Conservation (phyloP, 2,797 vertebrate genomes). For the Kryptopterus vitreolus region DNA sequence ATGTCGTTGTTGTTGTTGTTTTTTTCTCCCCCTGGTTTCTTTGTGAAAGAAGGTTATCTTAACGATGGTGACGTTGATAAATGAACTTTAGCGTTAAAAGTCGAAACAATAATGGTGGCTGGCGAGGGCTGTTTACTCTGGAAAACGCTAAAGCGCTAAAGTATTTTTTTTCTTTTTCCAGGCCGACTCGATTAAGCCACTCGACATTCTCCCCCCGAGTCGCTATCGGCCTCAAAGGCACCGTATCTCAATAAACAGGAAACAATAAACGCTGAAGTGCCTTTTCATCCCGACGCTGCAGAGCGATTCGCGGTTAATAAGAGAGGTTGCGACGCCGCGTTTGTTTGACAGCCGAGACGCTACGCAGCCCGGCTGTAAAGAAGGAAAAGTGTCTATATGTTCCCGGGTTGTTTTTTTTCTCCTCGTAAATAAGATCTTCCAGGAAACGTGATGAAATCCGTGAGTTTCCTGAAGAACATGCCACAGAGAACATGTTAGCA, state of each 20-base stretch:
- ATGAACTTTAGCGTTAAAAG: constrained; percentile 48
- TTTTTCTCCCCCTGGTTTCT: constrained; percentile 40
- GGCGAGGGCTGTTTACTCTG: constrained; percentile 54
- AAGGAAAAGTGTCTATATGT: constrained; percentile 14
- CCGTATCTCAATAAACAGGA: constrained; percentile 57
- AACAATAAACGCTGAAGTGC: constrained; percentile 52
- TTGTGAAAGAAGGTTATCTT: constrained; percentile 52
- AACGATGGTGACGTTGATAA: constrained; percentile 48
- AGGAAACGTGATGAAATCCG: constrained; percentile 19
- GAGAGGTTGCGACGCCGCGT: constrained; percentile 42
- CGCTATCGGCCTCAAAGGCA: constrained; percentile 48
- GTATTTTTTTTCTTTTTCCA: constrained; percentile 15
- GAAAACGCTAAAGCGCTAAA: constrained; percentile 23
- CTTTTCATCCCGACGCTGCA: constrained; percentile 42
- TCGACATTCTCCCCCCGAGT: constrained; percentile 49
- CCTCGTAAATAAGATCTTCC: constrained; percentile 10
- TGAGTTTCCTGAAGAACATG: constrained; percentile 1
- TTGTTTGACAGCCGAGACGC: constrained; percentile 43
- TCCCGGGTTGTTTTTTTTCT: not conserved
- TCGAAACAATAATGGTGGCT: constrained; percentile 52
- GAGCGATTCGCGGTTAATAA: constrained; percentile 47
- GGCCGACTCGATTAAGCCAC: constrained; percentile 39
- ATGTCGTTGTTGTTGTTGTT: too few species aligned
- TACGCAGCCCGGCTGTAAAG: constrained; percentile 25
- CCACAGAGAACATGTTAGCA: not conserved